A percentile compares a stretch with the other conserved stretches of the same genome.
Evolutionary conservation across 2,113 vertebrate genomes (phyloP).

Genomic region (Gopherus evgoodei): DNA sequence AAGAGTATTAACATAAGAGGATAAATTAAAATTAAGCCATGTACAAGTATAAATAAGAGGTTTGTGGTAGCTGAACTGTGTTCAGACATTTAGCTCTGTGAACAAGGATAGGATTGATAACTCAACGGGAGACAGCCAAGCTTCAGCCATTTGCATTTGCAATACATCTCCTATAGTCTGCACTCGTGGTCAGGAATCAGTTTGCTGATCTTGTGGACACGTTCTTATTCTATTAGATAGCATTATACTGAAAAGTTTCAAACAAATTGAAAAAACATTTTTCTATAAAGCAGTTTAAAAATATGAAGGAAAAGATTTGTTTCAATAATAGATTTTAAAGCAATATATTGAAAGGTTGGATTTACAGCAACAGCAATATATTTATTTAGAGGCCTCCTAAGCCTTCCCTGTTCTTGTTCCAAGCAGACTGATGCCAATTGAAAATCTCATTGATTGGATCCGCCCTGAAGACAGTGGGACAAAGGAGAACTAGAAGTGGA

Average conservation of each 20-base stretch:
- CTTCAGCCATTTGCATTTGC: conserved; percentile 24
- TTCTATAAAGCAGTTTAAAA: neutral
- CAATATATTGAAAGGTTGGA: neutral
- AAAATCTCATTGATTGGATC: rapidly evolving
- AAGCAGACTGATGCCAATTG: neutral
- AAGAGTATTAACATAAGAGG: neutral
- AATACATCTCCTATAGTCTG: conserved; percentile 36
- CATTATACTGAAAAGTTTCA: neutral
- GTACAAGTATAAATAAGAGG: neutral
- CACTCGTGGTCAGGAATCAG: neutral
- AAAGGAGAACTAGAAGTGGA: neutral
- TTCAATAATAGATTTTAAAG: conserved; percentile 1
- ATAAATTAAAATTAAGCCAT: neutral
- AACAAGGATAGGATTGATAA: rapidly evolving
- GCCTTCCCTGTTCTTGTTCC: neutral
- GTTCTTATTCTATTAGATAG: neutral
- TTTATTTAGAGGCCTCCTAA: neutral
- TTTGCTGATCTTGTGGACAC: neutral
- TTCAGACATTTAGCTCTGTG: neutral
- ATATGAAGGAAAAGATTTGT: neutral
- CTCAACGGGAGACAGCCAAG: neutral
- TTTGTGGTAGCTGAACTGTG: neutral
- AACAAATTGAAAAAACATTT: neutral
- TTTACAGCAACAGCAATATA: neutral
- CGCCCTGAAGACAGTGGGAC: neutral